A percentile compares a stretch with the other conserved stretches of the same genome.
Conservation (phyloP, 1,140 invertebrate genomes). For the Leptinotarsa lineolata region DNA sequence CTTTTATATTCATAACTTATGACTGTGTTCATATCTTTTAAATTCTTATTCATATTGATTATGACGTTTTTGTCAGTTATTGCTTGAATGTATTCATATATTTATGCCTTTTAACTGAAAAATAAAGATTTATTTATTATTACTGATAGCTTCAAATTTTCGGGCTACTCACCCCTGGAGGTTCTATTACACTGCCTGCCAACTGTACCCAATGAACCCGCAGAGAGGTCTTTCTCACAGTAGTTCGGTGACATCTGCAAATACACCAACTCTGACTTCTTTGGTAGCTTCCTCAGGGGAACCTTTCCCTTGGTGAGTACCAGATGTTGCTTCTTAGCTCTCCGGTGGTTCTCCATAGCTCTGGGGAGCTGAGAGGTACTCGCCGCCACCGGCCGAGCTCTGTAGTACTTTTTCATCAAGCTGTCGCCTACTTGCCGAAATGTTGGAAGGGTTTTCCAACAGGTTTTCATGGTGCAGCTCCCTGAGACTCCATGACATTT, state of each 20-base stretch:
- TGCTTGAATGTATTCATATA: too few species aligned
- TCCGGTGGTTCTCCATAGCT: conserved; percentile 47
- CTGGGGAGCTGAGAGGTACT: conserved; percentile 57
- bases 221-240: conserved; percentile 77
- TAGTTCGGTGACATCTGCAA: conserved; percentile 90
- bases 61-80: too few species aligned
- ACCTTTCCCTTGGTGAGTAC: conserved; percentile 51
- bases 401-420: conserved; percentile 82
- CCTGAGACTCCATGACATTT: conserved; percentile 97
- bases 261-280: conserved; percentile 84
- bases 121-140: too few species aligned
- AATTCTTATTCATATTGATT: too few species aligned
- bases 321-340: conserved; percentile 41
- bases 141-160: too few species aligned
- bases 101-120: too few species aligned
- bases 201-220: conserved; percentile 82
- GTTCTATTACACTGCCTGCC: conserved; percentile 85
- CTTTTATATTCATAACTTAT: too few species aligned
- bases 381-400: conserved; percentile 74
- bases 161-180: conserved; percentile 65
- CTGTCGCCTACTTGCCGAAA: conserved; percentile 84
- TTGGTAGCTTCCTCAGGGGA: conserved; percentile 61
- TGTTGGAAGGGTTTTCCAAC: conserved; percentile 87
- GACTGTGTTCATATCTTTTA: too few species aligned
- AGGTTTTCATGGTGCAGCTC: conserved; percentile 91